Evolutionary conservation across 1,140 invertebrate species (phyloP), one percentile per base, ranked within the genome.

Genomic region (Uloborus diversus): DNA sequence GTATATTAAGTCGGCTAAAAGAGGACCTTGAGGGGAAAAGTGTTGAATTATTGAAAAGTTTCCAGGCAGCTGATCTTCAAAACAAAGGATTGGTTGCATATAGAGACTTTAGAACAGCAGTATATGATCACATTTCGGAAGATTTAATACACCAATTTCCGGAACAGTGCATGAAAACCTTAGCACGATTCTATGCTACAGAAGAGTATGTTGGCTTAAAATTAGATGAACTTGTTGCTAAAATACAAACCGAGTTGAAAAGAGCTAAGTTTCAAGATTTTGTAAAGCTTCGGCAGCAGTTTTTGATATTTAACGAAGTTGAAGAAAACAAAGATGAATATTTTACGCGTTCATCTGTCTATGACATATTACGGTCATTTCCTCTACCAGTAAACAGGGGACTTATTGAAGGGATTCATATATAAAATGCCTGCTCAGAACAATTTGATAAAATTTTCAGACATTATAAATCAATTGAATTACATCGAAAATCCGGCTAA

Each of bases 151-250:
- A n/a, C 11, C 3, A n/a, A 23, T 28, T 56, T 30, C 47, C 47
- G 2, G 66, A 69, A 69, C 66, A 69, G n/a, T 7, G 56, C 53
- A 35, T 69, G 23, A 35, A 33, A 35, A 69, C 66, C 1, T 7
- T 69, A 14, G 66, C 66, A 4, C 47, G 66, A 14, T 17, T 17
- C 3, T 30, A 20, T 14, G 49, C 47, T 20, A 13, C 9, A 1
- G 49, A 69, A 27, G 66, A 69, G 13, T 53, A 56, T n/a, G 25
- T 35, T 1, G 66, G 66, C 1, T 56, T 23, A 4, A 35, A 4
- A 14, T 69, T 69, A 11, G 30, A 35, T 0, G 47, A 69, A 23
- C 30, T 69, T 37, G 28, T 56, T 56, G 23, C 66, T 11, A 69
- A 20, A 27, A 33, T 69, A 20, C 66, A 69, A 25, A 20, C 49